Base-by-base conservation (phyloP, 2,888 invertebrate genomes). In the Eupithecia insigniata region DNA sequence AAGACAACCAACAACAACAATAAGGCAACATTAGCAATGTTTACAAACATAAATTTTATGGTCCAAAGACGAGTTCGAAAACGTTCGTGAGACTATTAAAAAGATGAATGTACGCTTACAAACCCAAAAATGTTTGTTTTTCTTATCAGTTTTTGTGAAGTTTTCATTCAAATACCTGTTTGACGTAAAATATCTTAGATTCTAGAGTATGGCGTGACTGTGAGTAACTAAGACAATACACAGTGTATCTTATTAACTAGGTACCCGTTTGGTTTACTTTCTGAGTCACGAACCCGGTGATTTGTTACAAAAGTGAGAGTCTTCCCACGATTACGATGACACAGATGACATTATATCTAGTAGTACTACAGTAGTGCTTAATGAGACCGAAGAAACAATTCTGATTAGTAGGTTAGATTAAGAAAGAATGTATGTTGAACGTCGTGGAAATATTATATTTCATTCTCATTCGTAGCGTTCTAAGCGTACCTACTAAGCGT, bases 221-320 rank as follows among this genome's bases (percentile, higher is more conserved):
- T 43, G 43, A 43, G 6, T 18, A 43, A 39, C 16, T 51, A 51
- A 55, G 26, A 55, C 26, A 55, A 55, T 55, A 55, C 55, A 55
- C 55, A 14, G 22, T 55, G 22, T 46, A n/a, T 51, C 70, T 32
- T 66, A 64, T 67, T 64, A 66, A 10, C 66, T 60, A n/a, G n/a
- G n/a, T n/a, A 67, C 69, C 30, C 55, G 22, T 58, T 71, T 67
- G 71, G 75, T 73, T 76, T 46, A 77, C 82, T 82, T 80, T 82
- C 81, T 64, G 74, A 64, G 76, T 55, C 55, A 55, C 55, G 81
- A 80, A 69, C 58, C 51, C 32, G 22, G 69, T 43, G 68, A 74
- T 70, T 66, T n/a, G 72, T 76, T 71, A 71, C 74, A 69, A 68
- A 64, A 77, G 76, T 70, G 78, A 75, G 72, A 75, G 72, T 46